Evolutionary conservation across 1,140 invertebrate species (phyloP).

Genomic region (Ips nitidus): DNA sequence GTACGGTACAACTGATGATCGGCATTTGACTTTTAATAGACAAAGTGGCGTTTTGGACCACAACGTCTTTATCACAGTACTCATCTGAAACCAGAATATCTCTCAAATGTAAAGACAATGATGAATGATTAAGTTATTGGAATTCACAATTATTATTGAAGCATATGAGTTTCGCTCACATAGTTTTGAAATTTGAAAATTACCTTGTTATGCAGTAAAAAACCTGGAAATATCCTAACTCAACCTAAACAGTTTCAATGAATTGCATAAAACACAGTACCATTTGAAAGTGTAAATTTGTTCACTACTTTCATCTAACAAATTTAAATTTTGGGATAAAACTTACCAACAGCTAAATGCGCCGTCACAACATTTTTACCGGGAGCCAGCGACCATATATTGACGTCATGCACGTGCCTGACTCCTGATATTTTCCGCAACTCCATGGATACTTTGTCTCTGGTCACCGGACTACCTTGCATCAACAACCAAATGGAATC

Average conservation of each 20-base stretch:
- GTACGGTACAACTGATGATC: conserved; percentile 64
- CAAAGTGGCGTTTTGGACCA: conserved; percentile 58
- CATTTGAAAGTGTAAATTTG: too few species aligned
- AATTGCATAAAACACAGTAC: too few species aligned
- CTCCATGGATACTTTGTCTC: conserved; percentile 55
- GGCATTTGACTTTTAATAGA: conserved; percentile 58
- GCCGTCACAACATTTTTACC: conserved; percentile 70
- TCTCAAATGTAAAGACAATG: background rate
- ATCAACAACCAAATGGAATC: conserved; percentile 77
- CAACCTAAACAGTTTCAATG: too few species aligned
- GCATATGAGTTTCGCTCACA: too few species aligned
- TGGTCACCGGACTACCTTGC: conserved; percentile 75
- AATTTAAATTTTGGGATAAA: background rate
- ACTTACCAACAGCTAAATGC: conserved; percentile 74
- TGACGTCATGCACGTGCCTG: conserved; percentile 73
- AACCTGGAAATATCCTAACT: too few species aligned
- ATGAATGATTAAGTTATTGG: too few species aligned
- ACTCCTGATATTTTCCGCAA: conserved; percentile 67
- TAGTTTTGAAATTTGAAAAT: too few species aligned
- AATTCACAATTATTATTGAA: too few species aligned
- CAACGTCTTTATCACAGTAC: conserved; percentile 53
- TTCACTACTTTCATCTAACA: too few species aligned
- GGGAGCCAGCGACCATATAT: conserved; percentile 79
- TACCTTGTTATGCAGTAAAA: too few species aligned
- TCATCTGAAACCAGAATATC: conserved; percentile 52